Evolutionary conservation across 2,113 vertebrate genomes (phyloP).

Genomic region (Rhinopomastus cyanomelas): DNA sequence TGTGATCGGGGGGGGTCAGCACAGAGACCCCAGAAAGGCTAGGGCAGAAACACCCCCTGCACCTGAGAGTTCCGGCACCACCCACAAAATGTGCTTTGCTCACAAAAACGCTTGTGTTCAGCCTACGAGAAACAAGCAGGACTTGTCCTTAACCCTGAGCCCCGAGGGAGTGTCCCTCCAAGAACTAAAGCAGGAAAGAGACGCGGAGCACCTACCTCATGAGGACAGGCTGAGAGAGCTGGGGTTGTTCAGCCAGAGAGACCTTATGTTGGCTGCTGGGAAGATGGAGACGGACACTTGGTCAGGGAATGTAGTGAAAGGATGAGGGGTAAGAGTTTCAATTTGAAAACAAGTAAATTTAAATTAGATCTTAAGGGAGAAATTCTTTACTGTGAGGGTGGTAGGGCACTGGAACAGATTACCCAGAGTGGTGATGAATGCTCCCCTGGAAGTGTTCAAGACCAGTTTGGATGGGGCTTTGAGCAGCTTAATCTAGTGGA

Average conservation of each 20-base stretch:
- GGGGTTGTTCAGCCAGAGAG: neutral
- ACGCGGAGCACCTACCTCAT: neutral
- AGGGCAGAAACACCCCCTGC: too few species aligned
- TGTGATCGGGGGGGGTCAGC: neutral
- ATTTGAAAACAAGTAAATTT: too few species aligned
- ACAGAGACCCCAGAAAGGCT: accelerated
- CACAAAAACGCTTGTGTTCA: accelerated
- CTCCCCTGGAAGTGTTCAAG: neutral
- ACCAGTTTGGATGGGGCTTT: neutral
- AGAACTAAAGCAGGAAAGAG: neutral
- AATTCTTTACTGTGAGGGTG: neutral
- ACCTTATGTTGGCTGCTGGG: too few species aligned
- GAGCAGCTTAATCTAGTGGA: neutral
- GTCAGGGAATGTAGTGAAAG: neutral
- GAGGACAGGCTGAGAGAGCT: neutral
- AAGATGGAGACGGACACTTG: neutral
- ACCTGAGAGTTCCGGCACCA: accelerated
- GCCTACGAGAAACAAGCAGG: accelerated
- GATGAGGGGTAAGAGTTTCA: neutral
- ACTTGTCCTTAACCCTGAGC: accelerated
- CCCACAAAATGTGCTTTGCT: accelerated
- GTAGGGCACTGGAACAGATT: neutral
- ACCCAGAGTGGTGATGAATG: neutral
- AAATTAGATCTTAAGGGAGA: neutral
- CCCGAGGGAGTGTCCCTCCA: accelerated